Percentiles rank a stretch among this genome's conserved stretches.
These are phyloP conservation scores for Haliclona indistincta DNA, from an alignment of 37 sponge, comb jelly and placozoan species.

Conservation along the genomic window DNA sequence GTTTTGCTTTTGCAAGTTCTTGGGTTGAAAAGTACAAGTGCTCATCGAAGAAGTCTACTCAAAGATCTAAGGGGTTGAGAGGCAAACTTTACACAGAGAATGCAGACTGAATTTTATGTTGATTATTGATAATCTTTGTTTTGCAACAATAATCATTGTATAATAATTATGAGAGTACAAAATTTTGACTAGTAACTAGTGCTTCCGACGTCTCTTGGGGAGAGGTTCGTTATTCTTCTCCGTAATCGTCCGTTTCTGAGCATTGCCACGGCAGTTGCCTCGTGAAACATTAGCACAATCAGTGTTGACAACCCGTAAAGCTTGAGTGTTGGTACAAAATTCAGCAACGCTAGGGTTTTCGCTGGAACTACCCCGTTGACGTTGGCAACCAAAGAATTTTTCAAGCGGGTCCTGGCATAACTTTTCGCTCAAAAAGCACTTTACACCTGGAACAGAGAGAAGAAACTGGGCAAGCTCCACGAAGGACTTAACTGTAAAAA, in stretches of 20 bases:
- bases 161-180: too few relatives aligned
- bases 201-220: not conserved
- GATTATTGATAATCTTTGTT: too few relatives aligned
- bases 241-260: not conserved
- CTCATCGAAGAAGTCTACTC: slow-evolving; percentile 19
- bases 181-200: not conserved
- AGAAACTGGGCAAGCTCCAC: slow-evolving; percentile 1
- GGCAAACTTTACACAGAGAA: not conserved
- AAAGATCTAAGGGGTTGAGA: slow-evolving; percentile 36
- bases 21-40: slow-evolving; percentile 41
- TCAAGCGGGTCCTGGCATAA: slow-evolving; percentile 30
- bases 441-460: not conserved
- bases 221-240: slow-evolving; percentile 12
- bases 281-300: slow-evolving; percentile 19
- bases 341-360: slow-evolving; percentile 45
- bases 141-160: too few relatives aligned
- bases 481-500: slow-evolving; percentile 17
- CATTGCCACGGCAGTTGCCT: slow-evolving; percentile 40
- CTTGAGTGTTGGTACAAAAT: slow-evolving; percentile 45
- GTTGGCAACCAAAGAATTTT: slow-evolving; percentile 44
- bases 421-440: slow-evolving; percentile 17
- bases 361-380: slow-evolving; percentile 26
- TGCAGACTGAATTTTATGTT: not conserved
- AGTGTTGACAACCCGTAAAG: slow-evolving; percentile 29
- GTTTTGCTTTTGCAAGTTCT: slow-evolving; percentile 24